Base-by-base conservation (phyloP, 2,888 invertebrate species). In the Anorthoa munda region DNA sequence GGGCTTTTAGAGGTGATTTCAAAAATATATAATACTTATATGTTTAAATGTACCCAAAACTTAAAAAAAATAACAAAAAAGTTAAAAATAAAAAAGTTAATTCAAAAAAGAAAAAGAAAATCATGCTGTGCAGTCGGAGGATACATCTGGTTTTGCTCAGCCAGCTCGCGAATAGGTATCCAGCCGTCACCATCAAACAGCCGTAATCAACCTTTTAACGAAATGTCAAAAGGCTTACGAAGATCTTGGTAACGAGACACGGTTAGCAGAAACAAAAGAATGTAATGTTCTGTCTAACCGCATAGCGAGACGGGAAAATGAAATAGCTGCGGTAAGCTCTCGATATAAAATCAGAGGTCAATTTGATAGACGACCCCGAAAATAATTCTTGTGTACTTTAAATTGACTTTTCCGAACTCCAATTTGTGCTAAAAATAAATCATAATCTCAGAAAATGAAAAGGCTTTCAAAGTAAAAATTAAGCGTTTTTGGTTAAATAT, bases 201-300 rank as follows among this genome's bases (percentile, higher is more conserved):
- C 86, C 87, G 89, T 95, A 95, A 95, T 95, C 93, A 94, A 94
- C 93, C 94, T 95, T 94, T 95, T 94, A 95, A 93, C 93, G 92
- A 93, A 94, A 94, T 93, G 94, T 95, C 94, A 95, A 94, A 95
- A 95, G 93, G 94, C 92, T 94, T 93, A 92, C 90, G 89, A 88
- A 93, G 91, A 94, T 95, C 91, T 91, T 88, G 71, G 90, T 91
- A 93, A 93, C 91, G 92, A 93, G 92, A 84, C 66, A 90, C 87
- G 91, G 90, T 93, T 92, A 92, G 89, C 89, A 90, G 89, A 94
- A 94, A 95, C 94, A 95, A 95, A 95, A 94, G 93, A 93, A 93
- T 92, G 90, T 89, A 93, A 93, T 92, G 90, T 89, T 89, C 87
- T 87, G 88, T 89, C 88, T 87, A 86, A 31, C 59, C 89, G 87